phyloP scores from a whole-genome alignment of 2,888 invertebrate genomes.

The Serrognathus titanus region DNA sequence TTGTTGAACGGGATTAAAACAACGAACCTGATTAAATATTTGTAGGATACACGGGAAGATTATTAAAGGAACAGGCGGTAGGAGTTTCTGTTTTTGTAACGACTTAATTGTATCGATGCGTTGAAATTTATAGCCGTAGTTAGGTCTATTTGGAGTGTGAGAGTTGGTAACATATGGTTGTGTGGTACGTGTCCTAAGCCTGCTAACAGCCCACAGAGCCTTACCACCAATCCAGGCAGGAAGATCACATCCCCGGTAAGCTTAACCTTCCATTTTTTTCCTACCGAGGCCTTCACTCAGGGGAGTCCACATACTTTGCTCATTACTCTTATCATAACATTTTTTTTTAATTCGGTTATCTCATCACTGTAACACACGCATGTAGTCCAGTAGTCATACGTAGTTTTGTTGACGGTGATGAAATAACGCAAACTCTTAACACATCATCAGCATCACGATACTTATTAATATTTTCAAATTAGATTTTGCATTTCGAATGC shows the following conservation, averaged over 20 bases:
- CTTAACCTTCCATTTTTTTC: slow-evolving; percentile 41
- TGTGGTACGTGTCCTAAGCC: slow-evolving; percentile 40
- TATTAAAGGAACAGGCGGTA: background rate
- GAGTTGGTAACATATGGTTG: slow-evolving; percentile 10
- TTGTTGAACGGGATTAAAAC: no score
- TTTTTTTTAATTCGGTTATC: slow-evolving; percentile 5
- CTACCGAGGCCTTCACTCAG: no score
- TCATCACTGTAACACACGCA: background rate
- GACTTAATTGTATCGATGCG: no score
- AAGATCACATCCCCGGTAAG: slow-evolving; percentile 46
- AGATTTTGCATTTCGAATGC: no score
- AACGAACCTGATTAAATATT: no score
- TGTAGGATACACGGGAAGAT: no score
- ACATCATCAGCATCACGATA: no score
- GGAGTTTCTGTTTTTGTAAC: background rate
- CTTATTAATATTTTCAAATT: no score
- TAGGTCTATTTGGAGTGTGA: slow-evolving; percentile 16
- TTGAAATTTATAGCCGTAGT: background rate
- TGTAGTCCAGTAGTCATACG: no score
- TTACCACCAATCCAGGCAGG: slow-evolving; percentile 39
- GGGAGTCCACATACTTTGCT: no score
- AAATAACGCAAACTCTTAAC: background rate
- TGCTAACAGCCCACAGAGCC: slow-evolving; percentile 48
- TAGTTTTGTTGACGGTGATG: background rate
- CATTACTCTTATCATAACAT: no score